Evolutionary conservation across 2,113 vertebrate species (phyloP).

Genomic region (Barbus barbus): DNA sequence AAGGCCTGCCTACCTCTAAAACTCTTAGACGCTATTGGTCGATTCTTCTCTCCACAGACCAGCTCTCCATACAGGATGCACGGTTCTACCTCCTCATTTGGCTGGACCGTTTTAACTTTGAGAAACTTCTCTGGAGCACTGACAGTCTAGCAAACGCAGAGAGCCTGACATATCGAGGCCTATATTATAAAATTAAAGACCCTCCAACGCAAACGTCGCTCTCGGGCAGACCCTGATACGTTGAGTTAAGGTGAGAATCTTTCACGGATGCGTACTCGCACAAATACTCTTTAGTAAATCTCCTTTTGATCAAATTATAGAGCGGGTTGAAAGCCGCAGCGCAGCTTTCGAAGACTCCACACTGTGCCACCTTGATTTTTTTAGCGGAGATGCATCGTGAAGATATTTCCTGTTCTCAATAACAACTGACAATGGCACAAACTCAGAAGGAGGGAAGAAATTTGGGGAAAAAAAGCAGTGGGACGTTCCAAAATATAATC

Average conservation of each 20-base stretch:
- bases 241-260: slow-evolving; percentile 14
- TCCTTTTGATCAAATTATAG: slow-evolving; percentile 52
- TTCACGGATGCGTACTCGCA: slow-evolving; percentile 31
- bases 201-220: not conserved
- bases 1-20: slow-evolving; percentile 52
- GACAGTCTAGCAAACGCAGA: not conserved
- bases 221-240: slow-evolving; percentile 23
- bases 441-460: slow-evolving; percentile 51
- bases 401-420: slow-evolving; percentile 60
- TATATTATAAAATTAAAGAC: not conserved
- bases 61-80: slow-evolving; percentile 45
- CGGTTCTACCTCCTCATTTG: not conserved
- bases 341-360: slow-evolving; percentile 43
- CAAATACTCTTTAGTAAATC: slow-evolving; percentile 53
- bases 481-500: slow-evolving; percentile 63
- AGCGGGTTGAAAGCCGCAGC: slow-evolving; percentile 27
- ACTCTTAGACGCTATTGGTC: slow-evolving; percentile 49
- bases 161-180: not conserved
- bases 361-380: slow-evolving; percentile 57
- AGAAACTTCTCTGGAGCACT: not conserved
- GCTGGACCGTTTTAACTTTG: not conserved
- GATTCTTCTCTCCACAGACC: slow-evolving; percentile 29
- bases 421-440: slow-evolving; percentile 58
- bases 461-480: slow-evolving; percentile 34
- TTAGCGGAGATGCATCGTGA: slow-evolving; percentile 38